phyloP scores from a whole-genome alignment of 2,888 invertebrate genomes.

The Xestia c-nigrum region DNA sequence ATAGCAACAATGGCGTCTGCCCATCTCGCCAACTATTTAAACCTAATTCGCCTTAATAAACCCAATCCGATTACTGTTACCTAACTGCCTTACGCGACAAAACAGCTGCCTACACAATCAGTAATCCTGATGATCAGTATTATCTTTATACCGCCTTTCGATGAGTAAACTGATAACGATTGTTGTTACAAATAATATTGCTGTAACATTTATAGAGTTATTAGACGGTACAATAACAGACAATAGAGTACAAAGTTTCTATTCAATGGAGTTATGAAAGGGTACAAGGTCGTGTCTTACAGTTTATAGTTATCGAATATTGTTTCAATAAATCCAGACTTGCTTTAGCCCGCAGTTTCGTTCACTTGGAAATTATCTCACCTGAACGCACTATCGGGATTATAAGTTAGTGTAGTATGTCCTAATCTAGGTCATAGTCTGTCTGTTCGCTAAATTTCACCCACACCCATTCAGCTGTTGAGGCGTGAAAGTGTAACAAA shows the following conservation, averaged over 20 bases:
- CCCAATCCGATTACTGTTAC: not conserved
- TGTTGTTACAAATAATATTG: conserved; percentile 19
- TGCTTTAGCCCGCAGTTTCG: not conserved
- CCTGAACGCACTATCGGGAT: not conserved
- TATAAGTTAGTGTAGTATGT: not conserved
- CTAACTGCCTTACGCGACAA: not conserved
- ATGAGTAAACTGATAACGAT: conserved; percentile 10
- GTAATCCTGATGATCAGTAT: conserved; percentile 28
- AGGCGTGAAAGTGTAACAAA: not conserved
- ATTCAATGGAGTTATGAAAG: conserved; percentile 21
- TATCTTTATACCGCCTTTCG: not conserved
- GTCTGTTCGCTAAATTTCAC: not conserved
- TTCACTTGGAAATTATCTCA: not conserved
- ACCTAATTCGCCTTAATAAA: not conserved
- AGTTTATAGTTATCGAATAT: conserved; percentile 15
- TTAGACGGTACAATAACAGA: conserved; percentile 10
- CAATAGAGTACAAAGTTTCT: conserved; percentile 30
- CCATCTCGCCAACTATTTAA: not conserved
- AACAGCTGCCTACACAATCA: conserved; percentile 14
- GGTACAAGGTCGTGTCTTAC: conserved; percentile 23
- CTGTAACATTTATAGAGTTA: conserved; percentile 10
- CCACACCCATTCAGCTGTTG: not conserved
- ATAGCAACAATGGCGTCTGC: no score
- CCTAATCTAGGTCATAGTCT: not conserved
- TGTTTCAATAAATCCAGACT: conserved; percentile 6